phyloP scores from a whole-genome alignment of 2,797 vertebrate genomes.

The Eurystomus glaucurus region DNA sequence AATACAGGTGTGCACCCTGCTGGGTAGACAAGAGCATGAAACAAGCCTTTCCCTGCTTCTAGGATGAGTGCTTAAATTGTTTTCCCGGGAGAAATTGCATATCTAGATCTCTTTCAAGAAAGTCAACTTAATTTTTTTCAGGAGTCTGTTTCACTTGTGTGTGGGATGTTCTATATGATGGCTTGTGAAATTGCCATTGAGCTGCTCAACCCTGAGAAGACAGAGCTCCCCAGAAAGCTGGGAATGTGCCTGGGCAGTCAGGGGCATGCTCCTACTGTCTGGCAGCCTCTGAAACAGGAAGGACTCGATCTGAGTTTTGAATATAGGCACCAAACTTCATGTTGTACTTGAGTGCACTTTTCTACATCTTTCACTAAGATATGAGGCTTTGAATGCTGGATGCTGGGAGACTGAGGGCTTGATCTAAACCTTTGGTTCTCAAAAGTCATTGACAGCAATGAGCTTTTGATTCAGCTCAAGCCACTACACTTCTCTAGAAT shows the following conservation, averaged over 20 bases:
- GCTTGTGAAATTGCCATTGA: background rate
- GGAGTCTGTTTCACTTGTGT: background rate
- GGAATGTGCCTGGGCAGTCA: background rate
- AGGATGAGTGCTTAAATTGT: background rate
- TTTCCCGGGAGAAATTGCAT: background rate
- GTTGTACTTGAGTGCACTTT: background rate
- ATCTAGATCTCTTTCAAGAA: background rate
- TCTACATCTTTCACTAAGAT: background rate
- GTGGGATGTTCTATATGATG: background rate
- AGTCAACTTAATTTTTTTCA: background rate
- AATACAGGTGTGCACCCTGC: background rate
- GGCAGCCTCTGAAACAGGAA: background rate
- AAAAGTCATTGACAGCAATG: background rate
- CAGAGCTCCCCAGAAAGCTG: background rate
- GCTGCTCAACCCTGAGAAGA: background rate
- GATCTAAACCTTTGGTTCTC: background rate
- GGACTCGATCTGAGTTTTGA: background rate
- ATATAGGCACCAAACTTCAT: rapidly evolving
- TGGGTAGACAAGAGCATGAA: background rate
- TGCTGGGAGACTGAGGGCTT: background rate
- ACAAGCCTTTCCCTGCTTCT: background rate
- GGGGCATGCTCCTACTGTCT: rapidly evolving
- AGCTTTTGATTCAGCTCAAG: background rate
- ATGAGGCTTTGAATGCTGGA: background rate
- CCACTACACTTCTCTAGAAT: background rate